Evolutionary conservation across 2,888 invertebrate genomes (phyloP).

Genomic region (Tipula lateralis): DNA sequence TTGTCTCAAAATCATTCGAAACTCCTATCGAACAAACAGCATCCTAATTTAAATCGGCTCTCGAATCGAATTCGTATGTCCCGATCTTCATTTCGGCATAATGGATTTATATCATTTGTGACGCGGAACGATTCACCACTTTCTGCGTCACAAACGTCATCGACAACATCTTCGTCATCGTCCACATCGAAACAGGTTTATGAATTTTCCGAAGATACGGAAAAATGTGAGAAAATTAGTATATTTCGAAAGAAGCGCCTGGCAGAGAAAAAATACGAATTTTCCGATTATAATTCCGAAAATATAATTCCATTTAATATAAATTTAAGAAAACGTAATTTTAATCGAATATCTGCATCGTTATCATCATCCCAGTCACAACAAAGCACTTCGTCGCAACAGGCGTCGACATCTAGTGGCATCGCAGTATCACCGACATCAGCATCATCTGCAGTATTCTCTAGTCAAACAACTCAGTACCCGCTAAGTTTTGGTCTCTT

Average conservation of each 20-base stretch:
- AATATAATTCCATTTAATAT: slow-evolving; percentile 54
- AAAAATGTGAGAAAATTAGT: slow-evolving; percentile 81
- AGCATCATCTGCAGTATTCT: slow-evolving; percentile 27
- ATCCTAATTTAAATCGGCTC: background rate
- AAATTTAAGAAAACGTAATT: slow-evolving; percentile 37
- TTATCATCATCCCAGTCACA: slow-evolving; percentile 12
- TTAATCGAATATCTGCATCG: slow-evolving; percentile 34
- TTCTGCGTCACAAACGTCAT: background rate
- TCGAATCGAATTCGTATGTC: background rate
- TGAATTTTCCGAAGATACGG: slow-evolving; percentile 78
- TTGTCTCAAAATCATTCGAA: background rate
- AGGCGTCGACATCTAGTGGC: slow-evolving; percentile 30
- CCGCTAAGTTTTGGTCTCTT: slow-evolving; percentile 30
- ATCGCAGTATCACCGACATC: slow-evolving; percentile 28
- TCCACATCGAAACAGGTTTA: slow-evolving; percentile 58
- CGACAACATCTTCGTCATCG: background rate
- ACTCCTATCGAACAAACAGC: background rate
- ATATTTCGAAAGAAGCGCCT: slow-evolving; percentile 76
- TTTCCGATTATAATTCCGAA: slow-evolving; percentile 71
- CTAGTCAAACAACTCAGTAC: slow-evolving; percentile 28
- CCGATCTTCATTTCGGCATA: background rate
- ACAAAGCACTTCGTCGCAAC: slow-evolving; percentile 33
- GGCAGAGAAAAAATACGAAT: slow-evolving; percentile 89
- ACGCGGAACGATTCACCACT: background rate
- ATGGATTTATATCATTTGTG: background rate